A percentile compares a stretch with the other conserved stretches of the same genome.
phyloP scores from a whole-genome alignment of 2,888 invertebrate genomes.

The Trissolcus japonicus region DNA sequence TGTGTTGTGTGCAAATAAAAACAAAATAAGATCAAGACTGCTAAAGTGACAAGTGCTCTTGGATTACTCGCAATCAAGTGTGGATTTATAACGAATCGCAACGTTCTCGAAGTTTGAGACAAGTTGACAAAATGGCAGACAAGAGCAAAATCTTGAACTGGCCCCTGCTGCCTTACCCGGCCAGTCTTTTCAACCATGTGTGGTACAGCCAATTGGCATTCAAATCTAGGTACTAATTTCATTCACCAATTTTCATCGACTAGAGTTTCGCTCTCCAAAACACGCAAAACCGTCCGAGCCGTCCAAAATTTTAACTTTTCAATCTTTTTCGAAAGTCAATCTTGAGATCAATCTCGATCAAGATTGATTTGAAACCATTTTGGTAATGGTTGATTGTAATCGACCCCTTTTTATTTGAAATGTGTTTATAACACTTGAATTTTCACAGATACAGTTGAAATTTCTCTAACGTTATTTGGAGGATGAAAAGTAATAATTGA shows the following conservation, averaged over 20 bases:
- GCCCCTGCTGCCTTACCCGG: conserved; percentile 72
- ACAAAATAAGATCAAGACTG: neutral
- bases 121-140: conserved; percentile 70
- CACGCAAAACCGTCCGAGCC: too few species aligned
- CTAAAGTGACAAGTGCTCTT: conserved; percentile 28
- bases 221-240: conserved; percentile 66
- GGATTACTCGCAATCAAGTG: conserved; percentile 41
- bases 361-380: too few species aligned
- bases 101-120: neutral
- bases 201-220: conserved; percentile 73
- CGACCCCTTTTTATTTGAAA: too few species aligned
- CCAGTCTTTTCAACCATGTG: conserved; percentile 71
- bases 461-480: neutral
- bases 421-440: too few species aligned
- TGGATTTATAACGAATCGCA: conserved; percentile 6
- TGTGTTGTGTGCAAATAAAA: conserved; percentile 17
- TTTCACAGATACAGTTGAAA: too few species aligned
- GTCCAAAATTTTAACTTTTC: too few species aligned
- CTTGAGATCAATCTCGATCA: too few species aligned
- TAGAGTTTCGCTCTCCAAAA: too few species aligned
- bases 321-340: too few species aligned
- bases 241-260: neutral
- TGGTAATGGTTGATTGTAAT: too few species aligned
- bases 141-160: conserved; percentile 73
- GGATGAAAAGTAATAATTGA: neutral